Evolutionary conservation across 2,797 vertebrate genomes (phyloP), one percentile per base, ranked within the genome.

Genomic region (Gorsachius magnificus): DNA sequence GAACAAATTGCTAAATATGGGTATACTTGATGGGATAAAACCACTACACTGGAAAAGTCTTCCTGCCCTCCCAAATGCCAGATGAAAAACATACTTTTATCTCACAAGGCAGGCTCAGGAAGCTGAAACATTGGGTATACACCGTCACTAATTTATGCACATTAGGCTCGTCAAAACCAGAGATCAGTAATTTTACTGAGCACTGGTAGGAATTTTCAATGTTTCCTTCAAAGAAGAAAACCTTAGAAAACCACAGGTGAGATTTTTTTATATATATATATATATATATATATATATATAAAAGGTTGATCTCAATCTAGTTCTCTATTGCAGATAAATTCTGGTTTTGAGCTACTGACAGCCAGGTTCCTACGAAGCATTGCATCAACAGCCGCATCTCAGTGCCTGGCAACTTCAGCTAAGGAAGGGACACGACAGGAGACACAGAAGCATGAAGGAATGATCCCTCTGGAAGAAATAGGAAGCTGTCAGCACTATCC

Each of bases 1-100:
- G 78, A 85, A 82, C 41, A 94, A 92, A 93, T 84, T 90, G 71
- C 29, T 93, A 93, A 93, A 85, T 85, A 80, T 8, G 24, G 21
- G 53, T 79, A 58, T 69, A 12, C 31, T 70, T 60, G 54, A 86
- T 65, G 43, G 58, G 38, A 70, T 54, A 87, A 90, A 95, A 66
- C 24, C 69, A 87, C 60, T 66, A 6, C 26, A 19, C 45, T 83
- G 57, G 51, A 91, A 31, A 89, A 78, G 41, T 20, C 69, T 35
- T 64, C 16, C 41, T 71, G 41, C 53, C 13, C 41, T 64, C 48
- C 31, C n/a, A 75, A 72, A 82, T 12, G 13, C 45, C 31, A 25
- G 33, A 28, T 41, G 56, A 57, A 79, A 90, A 83, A 36, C 18
- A 35, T 1, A 15, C 31, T 24, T 16, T 35, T 68, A 13, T 36